These are phyloP conservation scores for Montipora sp. DNA, from an alignment of 64 coral and sea anemone species.

Conservation along the genomic window DNA sequence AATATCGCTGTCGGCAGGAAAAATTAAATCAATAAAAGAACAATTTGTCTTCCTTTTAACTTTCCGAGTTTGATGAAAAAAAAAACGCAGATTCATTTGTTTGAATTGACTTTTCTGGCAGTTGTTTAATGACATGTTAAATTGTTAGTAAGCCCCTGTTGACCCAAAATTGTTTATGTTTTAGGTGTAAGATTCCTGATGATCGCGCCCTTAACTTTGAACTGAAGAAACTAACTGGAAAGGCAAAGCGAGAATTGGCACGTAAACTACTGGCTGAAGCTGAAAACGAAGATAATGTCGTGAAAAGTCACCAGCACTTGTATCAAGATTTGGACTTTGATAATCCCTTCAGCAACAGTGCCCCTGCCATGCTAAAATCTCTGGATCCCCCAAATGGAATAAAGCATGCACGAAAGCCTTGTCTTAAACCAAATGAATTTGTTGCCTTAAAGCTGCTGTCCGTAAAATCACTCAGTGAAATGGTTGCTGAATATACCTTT, in stretches of 20 bases:
- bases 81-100: too few species aligned
- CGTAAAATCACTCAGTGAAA: conserved; percentile 40
- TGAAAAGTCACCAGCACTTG: not conserved
- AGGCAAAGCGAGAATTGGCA: conserved; percentile 33
- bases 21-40: too few species aligned
- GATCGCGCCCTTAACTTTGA: conserved; percentile 54
- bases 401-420: conserved; percentile 36
- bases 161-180: not conserved
- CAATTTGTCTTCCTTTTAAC: too few species aligned
- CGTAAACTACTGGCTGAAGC: conserved; percentile 48
- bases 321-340: conserved; percentile 82
- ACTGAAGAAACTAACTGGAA: conserved; percentile 65
- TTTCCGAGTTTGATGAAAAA: too few species aligned
- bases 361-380: conserved; percentile 55
- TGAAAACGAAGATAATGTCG: not conserved
- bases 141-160: not conserved
- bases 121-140: not conserved
- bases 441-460: conserved; percentile 63
- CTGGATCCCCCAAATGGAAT: conserved; percentile 23
- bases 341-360: conserved; percentile 79
- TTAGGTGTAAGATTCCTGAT: conserved; percentile 51
- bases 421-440: conserved; percentile 63
- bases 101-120: too few species aligned
- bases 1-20: too few species aligned
- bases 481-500: conserved; percentile 69